Conservation (phyloP, 2,888 invertebrate genomes). For the Oasisia sp. region DNA sequence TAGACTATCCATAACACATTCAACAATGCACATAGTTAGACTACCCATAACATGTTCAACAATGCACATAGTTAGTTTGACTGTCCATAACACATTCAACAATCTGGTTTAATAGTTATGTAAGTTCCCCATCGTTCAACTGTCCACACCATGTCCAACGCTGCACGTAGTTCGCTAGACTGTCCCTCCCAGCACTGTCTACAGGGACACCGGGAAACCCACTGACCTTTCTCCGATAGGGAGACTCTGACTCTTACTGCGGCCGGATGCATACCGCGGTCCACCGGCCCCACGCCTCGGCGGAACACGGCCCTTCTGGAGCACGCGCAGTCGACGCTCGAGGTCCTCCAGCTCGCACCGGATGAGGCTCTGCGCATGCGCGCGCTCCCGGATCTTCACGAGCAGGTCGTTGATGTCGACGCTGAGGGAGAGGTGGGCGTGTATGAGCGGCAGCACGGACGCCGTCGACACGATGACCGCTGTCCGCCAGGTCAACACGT, state of each 20-base stretch:
- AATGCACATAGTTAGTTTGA: no score
- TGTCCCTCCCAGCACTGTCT: not conserved
- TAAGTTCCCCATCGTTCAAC: not conserved
- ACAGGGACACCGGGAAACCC: not conserved
- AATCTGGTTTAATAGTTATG: not conserved
- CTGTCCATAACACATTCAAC: no score
- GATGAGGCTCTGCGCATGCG: not conserved
- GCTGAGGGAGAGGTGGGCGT: conserved; percentile 11
- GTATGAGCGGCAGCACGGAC: not conserved
- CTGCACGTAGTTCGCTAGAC: not conserved
- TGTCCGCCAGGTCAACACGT: not conserved
- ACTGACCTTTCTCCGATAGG: not conserved
- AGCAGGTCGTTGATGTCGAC: conserved; percentile 6
- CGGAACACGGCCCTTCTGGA: not conserved
- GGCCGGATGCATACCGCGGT: not conserved
- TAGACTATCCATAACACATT: no score
- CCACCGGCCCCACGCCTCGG: not conserved
- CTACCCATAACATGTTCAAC: no score
- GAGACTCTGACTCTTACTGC: not conserved
- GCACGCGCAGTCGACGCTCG: not conserved
- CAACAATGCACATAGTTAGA: no score
- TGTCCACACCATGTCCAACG: no score
- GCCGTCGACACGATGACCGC: not conserved
- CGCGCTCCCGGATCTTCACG: not conserved
- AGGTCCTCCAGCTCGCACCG: conserved; percentile 5